Conservation (phyloP, 2,888 invertebrate species). For the Drosophila infuscata region DNA sequence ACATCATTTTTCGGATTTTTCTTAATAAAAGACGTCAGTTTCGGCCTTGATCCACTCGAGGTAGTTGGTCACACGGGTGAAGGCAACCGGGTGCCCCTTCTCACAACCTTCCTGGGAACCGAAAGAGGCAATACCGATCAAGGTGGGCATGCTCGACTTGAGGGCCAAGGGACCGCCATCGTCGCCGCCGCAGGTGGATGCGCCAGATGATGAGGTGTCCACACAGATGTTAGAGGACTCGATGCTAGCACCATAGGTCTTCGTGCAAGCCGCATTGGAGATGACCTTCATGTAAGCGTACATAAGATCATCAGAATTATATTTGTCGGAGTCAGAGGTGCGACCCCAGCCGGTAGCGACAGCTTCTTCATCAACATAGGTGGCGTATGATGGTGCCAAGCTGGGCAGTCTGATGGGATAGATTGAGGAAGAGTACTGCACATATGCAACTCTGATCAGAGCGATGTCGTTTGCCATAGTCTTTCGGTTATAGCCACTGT, state of each 20-base stretch:
- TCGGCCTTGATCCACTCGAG: slow-evolving; percentile 72
- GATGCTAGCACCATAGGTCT: slow-evolving; percentile 53
- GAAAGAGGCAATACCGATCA: slow-evolving; percentile 76
- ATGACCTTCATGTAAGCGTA: slow-evolving; percentile 65
- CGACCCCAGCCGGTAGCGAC: slow-evolving; percentile 82
- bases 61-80: slow-evolving; percentile 74
- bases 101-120: slow-evolving; percentile 72
- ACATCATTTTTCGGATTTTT: neutral
- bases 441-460: slow-evolving; percentile 60
- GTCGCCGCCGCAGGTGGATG: slow-evolving; percentile 74
- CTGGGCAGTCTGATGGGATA: slow-evolving; percentile 62
- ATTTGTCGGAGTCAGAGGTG: slow-evolving; percentile 57
- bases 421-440: slow-evolving; percentile 57
- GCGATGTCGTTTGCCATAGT: slow-evolving; percentile 76
- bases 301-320: slow-evolving; percentile 39
- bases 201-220: slow-evolving; percentile 46
- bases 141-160: slow-evolving; percentile 39
- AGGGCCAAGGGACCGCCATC: slow-evolving; percentile 76
- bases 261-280: slow-evolving; percentile 62
- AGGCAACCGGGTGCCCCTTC: slow-evolving; percentile 68
- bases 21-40: slow-evolving; percentile 52
- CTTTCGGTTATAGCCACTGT: slow-evolving; percentile 60
- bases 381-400: slow-evolving; percentile 50
- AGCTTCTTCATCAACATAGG: slow-evolving; percentile 55
- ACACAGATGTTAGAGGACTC: slow-evolving; percentile 67